Percentiles rank a stretch among this genome's conserved stretches.
These are phyloP conservation scores for Brevipalpus yothersi DNA, from an alignment of 1,140 invertebrate species.

Conservation along the genomic window DNA sequence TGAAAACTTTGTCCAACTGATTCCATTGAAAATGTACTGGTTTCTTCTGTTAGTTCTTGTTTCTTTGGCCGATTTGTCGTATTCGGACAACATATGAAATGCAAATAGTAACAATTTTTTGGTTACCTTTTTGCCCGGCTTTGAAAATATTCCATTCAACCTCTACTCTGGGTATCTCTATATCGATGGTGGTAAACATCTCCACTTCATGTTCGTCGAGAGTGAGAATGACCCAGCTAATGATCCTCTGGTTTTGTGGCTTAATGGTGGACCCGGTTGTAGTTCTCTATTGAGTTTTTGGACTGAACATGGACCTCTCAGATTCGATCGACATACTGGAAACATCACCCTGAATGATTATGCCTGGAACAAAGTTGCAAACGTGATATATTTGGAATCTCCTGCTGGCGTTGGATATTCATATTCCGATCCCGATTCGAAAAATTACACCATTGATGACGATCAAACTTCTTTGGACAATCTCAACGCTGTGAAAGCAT, in stretches of 20 bases:
- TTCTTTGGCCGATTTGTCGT: too few species aligned
- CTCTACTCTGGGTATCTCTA: slow-evolving; percentile 18
- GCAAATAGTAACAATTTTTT: background rate
- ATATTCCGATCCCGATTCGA: slow-evolving; percentile 23
- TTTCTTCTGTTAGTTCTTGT: too few species aligned
- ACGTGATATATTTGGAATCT: slow-evolving; percentile 36
- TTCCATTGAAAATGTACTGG: too few species aligned
- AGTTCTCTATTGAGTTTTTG: slow-evolving; percentile 25
- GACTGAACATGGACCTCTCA: slow-evolving; percentile 28
- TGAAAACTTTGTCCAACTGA: too few species aligned
- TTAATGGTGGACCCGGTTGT: slow-evolving; percentile 31
- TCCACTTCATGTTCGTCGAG: slow-evolving; percentile 25
- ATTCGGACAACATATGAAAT: too few species aligned
- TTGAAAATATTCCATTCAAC: slow-evolving; percentile 9
- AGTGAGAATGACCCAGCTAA: slow-evolving; percentile 20
- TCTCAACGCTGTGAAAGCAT: slow-evolving; percentile 23
- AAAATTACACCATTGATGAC: slow-evolving; percentile 25
- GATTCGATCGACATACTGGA: slow-evolving; percentile 18
- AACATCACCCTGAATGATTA: slow-evolving; percentile 22
- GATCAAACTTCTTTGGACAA: slow-evolving; percentile 21
- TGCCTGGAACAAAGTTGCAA: slow-evolving; percentile 37
- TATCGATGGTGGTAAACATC: slow-evolving; percentile 9
- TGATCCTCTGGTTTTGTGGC: slow-evolving; percentile 28
- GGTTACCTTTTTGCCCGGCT: background rate
- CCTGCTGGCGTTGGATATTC: slow-evolving; percentile 31